A percentile compares a stretch with the other conserved stretches of the same genome.
Conservation (phyloP, 2,888 invertebrate genomes). For the Leptodirus hochenwartii region DNA sequence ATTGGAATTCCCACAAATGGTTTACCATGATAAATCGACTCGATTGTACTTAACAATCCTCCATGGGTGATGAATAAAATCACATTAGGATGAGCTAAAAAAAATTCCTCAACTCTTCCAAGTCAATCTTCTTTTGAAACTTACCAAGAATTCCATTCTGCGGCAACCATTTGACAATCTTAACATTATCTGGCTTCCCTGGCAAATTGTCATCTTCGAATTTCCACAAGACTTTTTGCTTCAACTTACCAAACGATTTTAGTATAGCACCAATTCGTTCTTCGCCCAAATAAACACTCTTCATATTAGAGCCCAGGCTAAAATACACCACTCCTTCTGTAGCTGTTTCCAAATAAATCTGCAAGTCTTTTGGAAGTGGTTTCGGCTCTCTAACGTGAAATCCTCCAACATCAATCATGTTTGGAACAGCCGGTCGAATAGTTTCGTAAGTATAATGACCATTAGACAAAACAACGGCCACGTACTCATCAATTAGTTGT, state of each 20-base stretch:
- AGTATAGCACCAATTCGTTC: constrained; percentile 24
- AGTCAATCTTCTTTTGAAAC: not conserved
- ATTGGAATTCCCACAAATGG: constrained; percentile 10
- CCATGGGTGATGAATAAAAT: constrained; percentile 37
- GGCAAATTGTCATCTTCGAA: constrained; percentile 34
- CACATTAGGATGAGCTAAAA: constrained; percentile 31
- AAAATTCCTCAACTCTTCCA: too few relatives aligned
- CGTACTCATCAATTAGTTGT: constrained; percentile 14
- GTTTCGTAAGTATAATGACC: constrained; percentile 17
- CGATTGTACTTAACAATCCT: constrained; percentile 34
- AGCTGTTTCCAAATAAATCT: too few relatives aligned
- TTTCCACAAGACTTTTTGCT: constrained; percentile 47
- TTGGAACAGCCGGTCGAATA: constrained; percentile 17
- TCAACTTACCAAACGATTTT: constrained; percentile 34
- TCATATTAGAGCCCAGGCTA: constrained; percentile 15
- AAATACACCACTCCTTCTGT: constrained; percentile 16
- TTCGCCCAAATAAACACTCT: constrained; percentile 12
- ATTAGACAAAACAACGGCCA: constrained; percentile 17
- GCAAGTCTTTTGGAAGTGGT: too few relatives aligned
- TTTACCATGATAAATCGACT: constrained; percentile 25
- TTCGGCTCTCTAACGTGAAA: constrained; percentile 15
- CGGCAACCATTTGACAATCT: constrained; percentile 43
- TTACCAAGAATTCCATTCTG: constrained; percentile 26
- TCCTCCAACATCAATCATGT: constrained; percentile 18
- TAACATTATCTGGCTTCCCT: constrained; percentile 34